Evolutionary conservation across 1,140 invertebrate genomes (phyloP).

Genomic region (Andrena cerasifolii): DNA sequence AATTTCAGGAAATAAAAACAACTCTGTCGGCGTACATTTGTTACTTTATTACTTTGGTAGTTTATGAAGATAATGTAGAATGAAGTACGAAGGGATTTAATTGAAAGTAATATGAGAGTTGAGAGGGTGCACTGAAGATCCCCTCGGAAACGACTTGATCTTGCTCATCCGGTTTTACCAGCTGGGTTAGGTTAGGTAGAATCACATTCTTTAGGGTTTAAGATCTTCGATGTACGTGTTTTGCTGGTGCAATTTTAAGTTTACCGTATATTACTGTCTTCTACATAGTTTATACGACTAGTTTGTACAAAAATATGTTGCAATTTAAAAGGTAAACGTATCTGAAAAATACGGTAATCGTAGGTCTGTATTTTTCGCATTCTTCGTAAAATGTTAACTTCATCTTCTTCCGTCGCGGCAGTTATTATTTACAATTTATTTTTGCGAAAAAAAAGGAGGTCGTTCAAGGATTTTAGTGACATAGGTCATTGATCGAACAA

Average conservation of each 20-base stretch:
- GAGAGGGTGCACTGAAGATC: not conserved
- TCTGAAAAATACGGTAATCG: not conserved
- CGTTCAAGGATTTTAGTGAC: not conserved
- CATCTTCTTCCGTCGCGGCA: not conserved
- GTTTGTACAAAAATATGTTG: not conserved
- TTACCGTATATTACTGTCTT: not conserved
- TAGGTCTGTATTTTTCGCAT: not conserved
- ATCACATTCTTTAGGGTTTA: slow-evolving; percentile 4
- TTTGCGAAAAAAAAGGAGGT: not conserved
- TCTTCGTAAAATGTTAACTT: not conserved
- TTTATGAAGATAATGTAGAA: no score
- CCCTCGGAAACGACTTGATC: slow-evolving; percentile 19
- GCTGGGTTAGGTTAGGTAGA: slow-evolving; percentile 10
- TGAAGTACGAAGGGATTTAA: not conserved
- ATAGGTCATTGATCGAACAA: slow-evolving; percentile 20
- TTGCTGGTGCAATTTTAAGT: not conserved
- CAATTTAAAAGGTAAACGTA: not conserved
- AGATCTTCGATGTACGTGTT: not conserved
- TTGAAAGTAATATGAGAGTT: slow-evolving; percentile 7
- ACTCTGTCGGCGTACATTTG: not conserved
- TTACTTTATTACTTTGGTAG: no score
- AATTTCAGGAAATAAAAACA: not conserved
- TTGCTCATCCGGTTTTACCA: slow-evolving; percentile 51
- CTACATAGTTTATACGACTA: not conserved
- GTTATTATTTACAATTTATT: slow-evolving; percentile 11